Conservation (phyloP, 1,140 invertebrate genomes). For the Sipha flava region DNA sequence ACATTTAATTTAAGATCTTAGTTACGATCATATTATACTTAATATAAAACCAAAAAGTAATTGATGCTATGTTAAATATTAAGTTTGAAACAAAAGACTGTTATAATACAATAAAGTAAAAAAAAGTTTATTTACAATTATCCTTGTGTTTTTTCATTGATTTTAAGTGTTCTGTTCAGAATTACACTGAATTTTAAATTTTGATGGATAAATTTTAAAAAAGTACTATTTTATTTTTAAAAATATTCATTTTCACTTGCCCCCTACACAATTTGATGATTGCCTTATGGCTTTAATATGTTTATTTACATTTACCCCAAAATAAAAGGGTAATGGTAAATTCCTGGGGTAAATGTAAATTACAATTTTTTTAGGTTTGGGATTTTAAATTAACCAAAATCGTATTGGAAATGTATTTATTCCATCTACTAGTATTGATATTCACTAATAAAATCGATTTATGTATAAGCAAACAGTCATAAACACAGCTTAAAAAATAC, state of each 20-base stretch:
- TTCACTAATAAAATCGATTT: background rate
- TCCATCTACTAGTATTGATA: background rate
- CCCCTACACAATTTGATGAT: background rate
- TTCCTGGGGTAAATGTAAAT: background rate
- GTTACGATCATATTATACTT: too few species aligned
- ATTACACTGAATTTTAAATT: too few species aligned
- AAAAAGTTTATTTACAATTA: too few species aligned
- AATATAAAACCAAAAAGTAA: too few species aligned
- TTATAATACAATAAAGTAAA: too few species aligned
- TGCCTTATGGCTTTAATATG: background rate
- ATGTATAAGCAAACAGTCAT: background rate
- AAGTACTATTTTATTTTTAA: background rate
- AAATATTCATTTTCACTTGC: background rate
- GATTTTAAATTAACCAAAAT: background rate
- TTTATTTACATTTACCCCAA: background rate
- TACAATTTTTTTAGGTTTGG: background rate
- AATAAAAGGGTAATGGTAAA: background rate
- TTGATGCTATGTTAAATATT: too few species aligned
- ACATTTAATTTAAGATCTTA: too few species aligned
- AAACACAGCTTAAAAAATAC: background rate
- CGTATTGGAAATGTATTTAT: background rate
- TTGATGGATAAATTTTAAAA: too few species aligned
- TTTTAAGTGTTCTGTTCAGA: too few species aligned
- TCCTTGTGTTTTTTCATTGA: too few species aligned
- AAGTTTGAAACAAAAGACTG: too few species aligned